Conservation (phyloP, 2,888 invertebrate genomes). For the Gisinianus flammeolus region DNA sequence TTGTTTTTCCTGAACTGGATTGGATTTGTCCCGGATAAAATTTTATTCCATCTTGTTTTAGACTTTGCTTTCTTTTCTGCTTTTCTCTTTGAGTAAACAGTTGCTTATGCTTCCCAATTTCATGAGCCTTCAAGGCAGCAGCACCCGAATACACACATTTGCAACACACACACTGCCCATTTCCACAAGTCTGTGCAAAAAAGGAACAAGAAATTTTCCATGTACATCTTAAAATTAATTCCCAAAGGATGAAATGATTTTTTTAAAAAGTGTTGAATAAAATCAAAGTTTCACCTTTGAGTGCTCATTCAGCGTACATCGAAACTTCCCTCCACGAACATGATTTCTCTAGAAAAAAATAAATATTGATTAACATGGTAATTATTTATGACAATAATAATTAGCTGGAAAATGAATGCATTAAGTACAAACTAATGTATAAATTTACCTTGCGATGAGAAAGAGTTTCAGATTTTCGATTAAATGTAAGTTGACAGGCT, state of each 20-base stretch:
- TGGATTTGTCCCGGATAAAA: too few species aligned
- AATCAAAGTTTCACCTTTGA: too few species aligned
- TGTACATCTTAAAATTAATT: not conserved
- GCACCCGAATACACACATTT: constrained; percentile 31
- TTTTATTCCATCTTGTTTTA: not conserved
- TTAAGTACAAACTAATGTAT: not conserved
- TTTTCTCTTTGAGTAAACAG: not conserved
- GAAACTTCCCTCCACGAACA: constrained; percentile 33
- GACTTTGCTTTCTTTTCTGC: not conserved
- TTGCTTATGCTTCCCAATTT: constrained; percentile 17
- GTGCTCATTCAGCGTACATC: not conserved
- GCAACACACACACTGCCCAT: not conserved
- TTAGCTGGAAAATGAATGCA: not conserved
- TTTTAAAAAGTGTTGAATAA: too few species aligned
- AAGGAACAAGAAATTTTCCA: not conserved
- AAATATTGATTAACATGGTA: not conserved
- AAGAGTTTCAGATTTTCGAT: constrained; percentile 29
- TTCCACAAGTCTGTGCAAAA: not conserved
- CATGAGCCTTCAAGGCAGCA: constrained; percentile 20
- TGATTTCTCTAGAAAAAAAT: constrained; percentile 25
- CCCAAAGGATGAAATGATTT: not conserved
- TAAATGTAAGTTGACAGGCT: constrained; percentile 28
- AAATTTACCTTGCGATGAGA: constrained; percentile 34
- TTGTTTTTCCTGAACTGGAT: not conserved
- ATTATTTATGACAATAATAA: not conserved